These are phyloP conservation scores for Lagorchestes hirsutus DNA, from an alignment of 2,797 vertebrate species.

Conservation along the genomic window DNA sequence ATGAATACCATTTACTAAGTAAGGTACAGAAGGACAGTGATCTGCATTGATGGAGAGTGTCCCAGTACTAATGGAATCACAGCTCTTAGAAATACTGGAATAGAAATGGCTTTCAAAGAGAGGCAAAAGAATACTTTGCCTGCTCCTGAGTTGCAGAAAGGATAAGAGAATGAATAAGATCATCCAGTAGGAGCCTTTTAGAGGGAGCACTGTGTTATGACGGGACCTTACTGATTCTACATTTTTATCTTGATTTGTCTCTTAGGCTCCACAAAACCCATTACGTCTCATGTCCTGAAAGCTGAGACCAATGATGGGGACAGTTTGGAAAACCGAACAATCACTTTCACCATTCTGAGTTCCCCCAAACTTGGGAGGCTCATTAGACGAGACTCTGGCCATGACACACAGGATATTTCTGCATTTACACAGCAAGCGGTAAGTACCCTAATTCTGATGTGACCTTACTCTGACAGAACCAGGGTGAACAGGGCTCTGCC, in stretches of 20 bases:
- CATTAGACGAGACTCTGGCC: constrained; percentile 83
- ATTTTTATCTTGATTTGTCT: constrained; percentile 36
- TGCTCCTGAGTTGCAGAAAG: not conserved
- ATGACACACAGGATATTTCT: constrained; percentile 86
- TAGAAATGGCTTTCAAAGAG: not conserved
- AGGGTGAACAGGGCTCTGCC: not conserved
- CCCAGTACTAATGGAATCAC: not conserved
- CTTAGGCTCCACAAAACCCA: constrained; percentile 88
- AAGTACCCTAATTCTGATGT: constrained; percentile 78
- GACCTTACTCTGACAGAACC: not conserved
- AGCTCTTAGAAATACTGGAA: not conserved
- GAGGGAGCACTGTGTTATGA: not conserved
- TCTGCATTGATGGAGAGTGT: not conserved
- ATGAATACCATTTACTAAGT: not conserved
- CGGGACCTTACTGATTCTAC: not conserved
- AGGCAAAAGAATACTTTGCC: not conserved
- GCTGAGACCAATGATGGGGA: constrained; percentile 91
- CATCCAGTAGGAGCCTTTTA: not conserved
- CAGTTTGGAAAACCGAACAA: constrained; percentile 86
- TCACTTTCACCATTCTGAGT: constrained; percentile 88
- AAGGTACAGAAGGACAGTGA: not conserved
- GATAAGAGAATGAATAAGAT: not conserved
- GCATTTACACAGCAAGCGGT: constrained; percentile 94
- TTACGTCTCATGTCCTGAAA: constrained; percentile 88
- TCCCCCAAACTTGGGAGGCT: constrained; percentile 91